Evolutionary conservation across 2,888 invertebrate genomes (phyloP), one percentile per base, ranked within the genome.

Genomic region (Stomorhina lunata): DNA sequence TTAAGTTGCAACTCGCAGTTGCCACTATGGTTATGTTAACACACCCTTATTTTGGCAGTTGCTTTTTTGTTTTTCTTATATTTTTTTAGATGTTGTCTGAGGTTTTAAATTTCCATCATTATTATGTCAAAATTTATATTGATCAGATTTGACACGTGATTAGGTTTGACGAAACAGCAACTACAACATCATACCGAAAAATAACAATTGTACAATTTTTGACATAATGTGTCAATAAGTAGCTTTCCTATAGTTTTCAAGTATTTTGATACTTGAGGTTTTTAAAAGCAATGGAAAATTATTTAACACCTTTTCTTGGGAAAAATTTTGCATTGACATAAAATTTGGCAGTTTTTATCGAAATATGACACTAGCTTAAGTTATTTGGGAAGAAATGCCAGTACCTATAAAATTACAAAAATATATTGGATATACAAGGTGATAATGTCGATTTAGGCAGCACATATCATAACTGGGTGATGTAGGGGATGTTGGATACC

Each of bases 81-180:
- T 57, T 25, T 72, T 48, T 72, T 37, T 15, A n/a, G 2, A 17
- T 66, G 75, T 79, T 79, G 59, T 61, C 71, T 81, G 83, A 48
- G 88, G 89, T 89, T 88, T 89, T 86, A 84, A 84, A 85, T 89
- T 89, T 87, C 90, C 87, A 87, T 90, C 88, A 88, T 87, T 86
- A 86, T 85, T 82, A 85, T 85, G 84, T 85, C 84, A 85, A 84
- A 84, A 63, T 72, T 78, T 77, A 75, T 81, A 66, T 66, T 81
- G 71, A 84, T 84, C 79, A 82, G 87, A 89, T 90, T 86, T 89
- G 89, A 89, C 90, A 89, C 90, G 86, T 88, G 88, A 89, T 90
- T 88, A 84, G 15, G 12, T 12, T 37, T 59, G 57, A 27, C 12
- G n/a, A n/a, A 65, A 65, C 27, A 71, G 55, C 20, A 20, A 22